Evolutionary conservation across 2,797 vertebrate species (phyloP).

Genomic region (Vespertilio murinus): DNA sequence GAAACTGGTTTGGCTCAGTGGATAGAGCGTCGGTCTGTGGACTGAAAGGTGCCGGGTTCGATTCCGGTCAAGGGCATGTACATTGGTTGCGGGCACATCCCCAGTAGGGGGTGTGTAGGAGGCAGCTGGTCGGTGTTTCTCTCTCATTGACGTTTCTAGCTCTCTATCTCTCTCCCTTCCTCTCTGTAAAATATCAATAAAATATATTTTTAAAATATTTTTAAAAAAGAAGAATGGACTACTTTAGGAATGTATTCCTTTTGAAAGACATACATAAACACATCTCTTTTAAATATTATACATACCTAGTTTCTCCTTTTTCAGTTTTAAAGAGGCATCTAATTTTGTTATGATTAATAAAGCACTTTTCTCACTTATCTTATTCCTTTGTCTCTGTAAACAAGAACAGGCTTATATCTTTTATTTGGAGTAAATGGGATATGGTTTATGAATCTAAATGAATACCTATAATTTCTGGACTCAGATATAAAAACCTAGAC

Average conservation of each 20-base stretch:
- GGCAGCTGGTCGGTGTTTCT: no score
- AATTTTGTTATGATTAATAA: conserved; percentile 45
- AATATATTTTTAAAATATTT: no score
- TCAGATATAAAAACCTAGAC: conserved; percentile 44
- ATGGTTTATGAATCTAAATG: conserved; percentile 60
- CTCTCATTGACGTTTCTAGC: no score
- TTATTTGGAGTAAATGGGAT: conserved; percentile 63
- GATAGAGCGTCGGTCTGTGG: no score
- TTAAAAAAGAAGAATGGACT: no score
- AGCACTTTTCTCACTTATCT: conserved; percentile 31
- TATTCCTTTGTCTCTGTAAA: conserved; percentile 51
- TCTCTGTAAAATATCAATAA: no score
- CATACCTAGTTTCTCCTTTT: conserved; percentile 43
- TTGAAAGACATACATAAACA: conserved; percentile 36
- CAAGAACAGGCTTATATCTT: conserved; percentile 40
- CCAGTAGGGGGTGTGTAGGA: no score
- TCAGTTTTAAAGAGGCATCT: conserved; percentile 35
- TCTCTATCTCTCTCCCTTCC: no score
- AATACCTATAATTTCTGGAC: conserved; percentile 59
- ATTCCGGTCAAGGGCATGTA: no score
- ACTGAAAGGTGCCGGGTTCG: no score
- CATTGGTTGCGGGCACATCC: no score
- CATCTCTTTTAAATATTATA: conserved; percentile 34
- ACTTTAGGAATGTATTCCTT: conserved; percentile 20
- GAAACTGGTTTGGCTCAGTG: no score